Evolutionary conservation across 2,888 invertebrate species (phyloP), one percentile per base, ranked within the genome.

Genomic region (Germaria angustata): DNA sequence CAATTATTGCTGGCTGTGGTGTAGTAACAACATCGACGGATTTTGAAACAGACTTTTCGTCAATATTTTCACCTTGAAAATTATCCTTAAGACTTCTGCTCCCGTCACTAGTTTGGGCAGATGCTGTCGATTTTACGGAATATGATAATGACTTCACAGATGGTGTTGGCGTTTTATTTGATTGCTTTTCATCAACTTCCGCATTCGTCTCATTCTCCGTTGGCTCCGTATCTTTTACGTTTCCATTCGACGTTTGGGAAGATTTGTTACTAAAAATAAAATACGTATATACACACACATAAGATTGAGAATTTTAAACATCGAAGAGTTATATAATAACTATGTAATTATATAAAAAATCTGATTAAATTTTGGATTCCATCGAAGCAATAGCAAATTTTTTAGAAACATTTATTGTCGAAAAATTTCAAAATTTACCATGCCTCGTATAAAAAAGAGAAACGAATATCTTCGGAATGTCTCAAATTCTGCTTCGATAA

Each of bases 91-190:
- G 6, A 46, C 68, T 83, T 68, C 78, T 84, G 17, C 55, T 77
- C n/a, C 77, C 81, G 32, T 71, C 82, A 44, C 68, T 81, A 0
- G 89, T 87, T 55, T 89, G 87, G 2, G 87, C 89, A 11, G 89
- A 89, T 15, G 87, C 90, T 6, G 89, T 89, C 15, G 89, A 89
- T 72, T 89, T 90, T 36, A 88, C 88, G 0, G 89, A 89, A 83
- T 89, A 89, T 39, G 86, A 85, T 5, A 84, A 84, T 11, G 89
- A 89, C 72, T 87, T 90, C 0, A 84, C 55, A 4, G 89, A 89
- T 0, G 87, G 49, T 0, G 88, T 89, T 15, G 89, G 84, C 24
- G 68, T 76, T 71, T 80, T 71, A 17, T 81, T 63, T 1, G 69
- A 61, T 20, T 78, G 51, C 9, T n/a, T 63, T 32, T 79, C 75